phyloP scores from a whole-genome alignment of 1,140 invertebrate species.

The Drosophila chauvacae region DNA sequence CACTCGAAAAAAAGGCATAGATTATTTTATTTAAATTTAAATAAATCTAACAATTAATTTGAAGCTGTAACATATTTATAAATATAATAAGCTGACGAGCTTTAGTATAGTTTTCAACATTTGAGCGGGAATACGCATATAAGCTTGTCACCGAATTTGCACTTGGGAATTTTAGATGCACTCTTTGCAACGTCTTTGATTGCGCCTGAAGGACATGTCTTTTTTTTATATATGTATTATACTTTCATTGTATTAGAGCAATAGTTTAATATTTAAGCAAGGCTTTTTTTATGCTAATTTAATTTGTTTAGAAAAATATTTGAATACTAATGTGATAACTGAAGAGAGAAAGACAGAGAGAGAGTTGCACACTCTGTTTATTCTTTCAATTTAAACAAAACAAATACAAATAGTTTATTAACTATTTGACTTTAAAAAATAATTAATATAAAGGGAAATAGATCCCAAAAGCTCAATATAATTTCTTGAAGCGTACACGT shows the following conservation, averaged over 20 bases:
- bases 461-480: not conserved
- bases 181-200: too few species aligned
- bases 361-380: not conserved
- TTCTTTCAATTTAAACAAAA: not conserved
- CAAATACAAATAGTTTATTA: not conserved
- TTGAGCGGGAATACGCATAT: not conserved
- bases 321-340: not conserved
- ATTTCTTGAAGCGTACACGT: constrained; percentile 43
- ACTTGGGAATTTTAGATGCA: not conserved
- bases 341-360: not conserved
- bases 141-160: not conserved
- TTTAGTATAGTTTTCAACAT: not conserved
- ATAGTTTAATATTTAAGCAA: not conserved
- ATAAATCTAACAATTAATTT: not conserved
- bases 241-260: not conserved
- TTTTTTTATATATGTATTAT: not conserved
- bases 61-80: not conserved
- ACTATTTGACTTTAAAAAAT: not conserved
- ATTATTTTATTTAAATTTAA: not conserved
- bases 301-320: not conserved
- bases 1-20: not conserved
- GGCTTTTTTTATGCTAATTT: not conserved
- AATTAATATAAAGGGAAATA: not conserved
- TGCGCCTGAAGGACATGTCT: too few species aligned
- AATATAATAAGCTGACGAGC: too few species aligned